Percentiles rank a stretch among this genome's conserved stretches.
Evolutionary conservation across 2,797 vertebrate genomes (phyloP).

Genomic region (Amniataba percoides): DNA sequence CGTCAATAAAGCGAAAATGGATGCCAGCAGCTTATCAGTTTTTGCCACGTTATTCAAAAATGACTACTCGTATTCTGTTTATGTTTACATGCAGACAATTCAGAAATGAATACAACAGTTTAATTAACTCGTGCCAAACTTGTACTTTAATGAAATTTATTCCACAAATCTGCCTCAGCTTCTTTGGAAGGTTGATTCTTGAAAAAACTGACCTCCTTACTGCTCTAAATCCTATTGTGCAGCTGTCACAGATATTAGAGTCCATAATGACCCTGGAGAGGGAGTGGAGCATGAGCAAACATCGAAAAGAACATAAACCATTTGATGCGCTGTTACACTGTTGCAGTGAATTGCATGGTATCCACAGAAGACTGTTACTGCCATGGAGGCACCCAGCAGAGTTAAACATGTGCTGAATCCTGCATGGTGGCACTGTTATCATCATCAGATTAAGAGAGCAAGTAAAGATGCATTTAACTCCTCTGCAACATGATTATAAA

Average conservation of each 20-base stretch:
- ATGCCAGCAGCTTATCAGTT: constrained; percentile 36
- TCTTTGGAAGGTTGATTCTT: constrained; percentile 28
- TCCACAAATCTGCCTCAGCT: constrained; percentile 10
- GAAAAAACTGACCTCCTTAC: constrained; percentile 50
- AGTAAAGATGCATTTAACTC: not conserved
- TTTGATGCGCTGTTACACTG: constrained; percentile 50
- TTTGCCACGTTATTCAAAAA: constrained; percentile 30
- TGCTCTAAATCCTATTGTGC: constrained; percentile 62
- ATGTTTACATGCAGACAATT: constrained; percentile 7
- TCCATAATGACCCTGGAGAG: constrained; percentile 60
- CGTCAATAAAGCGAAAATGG: constrained; percentile 48
- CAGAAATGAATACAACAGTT: no score
- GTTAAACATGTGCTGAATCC: constrained; percentile 17
- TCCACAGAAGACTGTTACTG: constrained; percentile 26
- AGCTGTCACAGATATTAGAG: constrained; percentile 59
- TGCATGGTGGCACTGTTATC: not conserved
- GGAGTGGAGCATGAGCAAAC: constrained; percentile 56
- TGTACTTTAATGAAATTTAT: constrained; percentile 3
- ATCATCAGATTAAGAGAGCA: constrained; percentile 29
- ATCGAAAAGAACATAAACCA: constrained; percentile 65
- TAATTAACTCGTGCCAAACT: no score
- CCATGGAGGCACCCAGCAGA: constrained; percentile 19
- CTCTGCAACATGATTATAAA: constrained; percentile 3
- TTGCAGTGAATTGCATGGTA: constrained; percentile 39
- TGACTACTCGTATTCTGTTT: constrained; percentile 1